Percentiles rank a stretch among this genome's conserved stretches.
Conservation (phyloP, 2,888 invertebrate species). For the Eupithecia tripunctaria region DNA sequence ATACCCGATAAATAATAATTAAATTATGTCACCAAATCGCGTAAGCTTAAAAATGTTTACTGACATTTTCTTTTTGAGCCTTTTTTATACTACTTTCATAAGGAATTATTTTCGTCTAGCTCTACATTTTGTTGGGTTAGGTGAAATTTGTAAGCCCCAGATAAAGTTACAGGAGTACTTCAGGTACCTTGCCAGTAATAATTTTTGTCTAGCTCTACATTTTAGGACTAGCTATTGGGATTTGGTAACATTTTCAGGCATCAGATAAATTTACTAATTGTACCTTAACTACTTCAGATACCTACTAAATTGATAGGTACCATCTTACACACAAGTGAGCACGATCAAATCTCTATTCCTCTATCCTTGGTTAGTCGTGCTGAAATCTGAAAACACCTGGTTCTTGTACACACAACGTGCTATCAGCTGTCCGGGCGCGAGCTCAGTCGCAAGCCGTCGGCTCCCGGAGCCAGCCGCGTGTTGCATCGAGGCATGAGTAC, state of each 20-base stretch:
- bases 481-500: slow-evolving; percentile 28
- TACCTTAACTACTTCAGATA: background rate
- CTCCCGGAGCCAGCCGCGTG: slow-evolving; percentile 36
- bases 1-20: no score
- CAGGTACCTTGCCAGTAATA: background rate
- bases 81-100: background rate
- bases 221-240: no score
- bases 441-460: slow-evolving; percentile 41
- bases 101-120: no score
- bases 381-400: slow-evolving; percentile 29
- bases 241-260: no score
- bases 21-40: no score
- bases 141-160: no score
- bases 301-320: background rate
- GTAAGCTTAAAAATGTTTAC: no score
- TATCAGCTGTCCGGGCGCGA: slow-evolving; percentile 33
- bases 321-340: background rate
- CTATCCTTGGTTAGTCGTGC: slow-evolving; percentile 14
- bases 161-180: no score
- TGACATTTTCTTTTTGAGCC: background rate
- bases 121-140: no score
- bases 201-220: background rate
- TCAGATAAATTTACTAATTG: background rate
- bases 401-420: slow-evolving; percentile 4
- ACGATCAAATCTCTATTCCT: slow-evolving; percentile 11